These are phyloP conservation scores for Coracopsis vasa DNA, from an alignment of 2,113 vertebrate species.

Conservation along the genomic window DNA sequence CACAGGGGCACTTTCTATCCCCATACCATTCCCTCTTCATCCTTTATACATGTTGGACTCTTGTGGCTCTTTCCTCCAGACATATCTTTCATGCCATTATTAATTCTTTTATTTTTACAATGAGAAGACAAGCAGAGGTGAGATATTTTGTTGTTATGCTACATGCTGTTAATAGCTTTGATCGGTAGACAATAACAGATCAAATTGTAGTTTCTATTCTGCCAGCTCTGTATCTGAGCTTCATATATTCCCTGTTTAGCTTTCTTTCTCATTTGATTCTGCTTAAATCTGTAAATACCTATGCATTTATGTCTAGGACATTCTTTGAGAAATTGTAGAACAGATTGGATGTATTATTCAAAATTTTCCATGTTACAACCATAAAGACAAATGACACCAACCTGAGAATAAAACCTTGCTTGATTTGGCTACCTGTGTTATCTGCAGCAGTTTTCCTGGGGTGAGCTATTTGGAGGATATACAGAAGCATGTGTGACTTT, in stretches of 20 bases:
- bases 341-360: slow-evolving; percentile 23
- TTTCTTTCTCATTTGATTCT: neutral
- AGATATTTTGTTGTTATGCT: slow-evolving; percentile 3
- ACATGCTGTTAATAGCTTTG: slow-evolving; percentile 21
- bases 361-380: slow-evolving; percentile 16
- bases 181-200: neutral
- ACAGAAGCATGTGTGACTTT: slow-evolving; percentile 45
- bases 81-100: neutral
- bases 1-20: neutral
- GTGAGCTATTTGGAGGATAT: slow-evolving; percentile 45
- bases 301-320: neutral
- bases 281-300: slow-evolving; percentile 50
- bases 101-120: neutral
- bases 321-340: slow-evolving; percentile 7
- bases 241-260: neutral
- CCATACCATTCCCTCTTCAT: neutral
- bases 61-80: neutral
- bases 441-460: slow-evolving; percentile 6
- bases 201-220: neutral
- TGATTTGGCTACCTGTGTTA: slow-evolving; percentile 19
- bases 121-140: slow-evolving; percentile 4
- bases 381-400: slow-evolving; percentile 30
- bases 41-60: neutral
- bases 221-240: neutral
- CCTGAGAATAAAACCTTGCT: slow-evolving; percentile 46